Base-by-base conservation (phyloP, 1,140 invertebrate species). In the Oscheius sp. region DNA sequence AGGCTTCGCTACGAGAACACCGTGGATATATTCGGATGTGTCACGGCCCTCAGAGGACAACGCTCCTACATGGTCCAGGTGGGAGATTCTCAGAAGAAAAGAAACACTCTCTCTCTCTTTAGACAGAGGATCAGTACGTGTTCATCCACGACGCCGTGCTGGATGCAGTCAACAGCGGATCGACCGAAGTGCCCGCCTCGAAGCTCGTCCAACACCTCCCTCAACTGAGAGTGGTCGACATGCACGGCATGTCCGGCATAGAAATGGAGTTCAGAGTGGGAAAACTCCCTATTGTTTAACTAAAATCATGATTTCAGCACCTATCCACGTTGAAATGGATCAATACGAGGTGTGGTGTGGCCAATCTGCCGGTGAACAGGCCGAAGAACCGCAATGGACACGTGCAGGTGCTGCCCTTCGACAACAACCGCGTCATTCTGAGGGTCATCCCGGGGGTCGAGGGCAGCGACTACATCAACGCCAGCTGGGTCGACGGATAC, bases 111-210 rank as follows among this genome's bases (percentile, higher is more conserved):
- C 1, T 26, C 20, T 10, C 1, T 28, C n/a, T 67, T 62, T 87
- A 99, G 87, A 99, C 96, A 0, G 96, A 99, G 85, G 96, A 99
- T 85, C 97, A 99, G 85, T 99, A 99, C 85, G 94, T 99, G 68
- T 99, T 99, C 86, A 98, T 99, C 76, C 95, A 99, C 84, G 96
- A 99, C 84, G 91, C 94, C 4, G 88, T 97, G 1, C 87, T 98
- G 7, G 96, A 99, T 85, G 95, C 95, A 1, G 93, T 97, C 0
- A 91, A 94, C 55, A 94, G 93, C 82, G 95, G 95, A 2, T 90
- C 91, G 77, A 98, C 95, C 0, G 95, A 99, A 86, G 90, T 97
- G 26, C 91, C 93, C 0, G 93, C 92, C 3, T 89, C 91, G 38
- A 94, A 93, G 84, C 87, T 99, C 36, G 93, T 96, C 80, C 89